Base-by-base conservation (phyloP, 2,888 invertebrate genomes). In the Alitta virens region DNA sequence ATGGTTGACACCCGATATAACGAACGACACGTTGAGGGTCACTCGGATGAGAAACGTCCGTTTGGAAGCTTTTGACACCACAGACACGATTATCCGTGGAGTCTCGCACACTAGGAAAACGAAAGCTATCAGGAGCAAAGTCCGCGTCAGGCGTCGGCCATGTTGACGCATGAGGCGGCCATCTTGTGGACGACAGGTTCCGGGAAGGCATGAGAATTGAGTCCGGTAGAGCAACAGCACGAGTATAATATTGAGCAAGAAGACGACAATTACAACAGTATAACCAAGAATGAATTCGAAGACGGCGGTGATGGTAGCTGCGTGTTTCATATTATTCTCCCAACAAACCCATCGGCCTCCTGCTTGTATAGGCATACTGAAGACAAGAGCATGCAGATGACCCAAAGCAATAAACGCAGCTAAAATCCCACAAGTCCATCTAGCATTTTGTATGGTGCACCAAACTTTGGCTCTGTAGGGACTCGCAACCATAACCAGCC, bases 51-150 rank as follows among this genome's bases (percentile, higher is more conserved):
- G n/a, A 14, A 56, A 43, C 14, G 66, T 66, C 26, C 65, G 24
- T 16, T 26, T 21, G 16, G 56, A 23, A 38, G 64, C 50, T 21
- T 49, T 42, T 23, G 46, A 40, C 5, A 66, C 21, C 18, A 65
- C 56, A 12, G 51, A 54, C 27, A 62, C 16, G 21, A 65, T 54
- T 16, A 62, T 65, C n/a, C 67, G 24, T 12, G 67, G 67, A 21
- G 65, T 67, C 51, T 67, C 67, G 42, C 67, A 65, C 24, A 65
- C 57, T 12, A 67, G n/a, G 42, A 67, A 67, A n/a, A 67, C 56
- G 25, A 63, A 14, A 12, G 64, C 67, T 2, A 67, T 57, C 21
- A 63, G 14, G 16, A 67, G 54, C 2, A 67, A 55, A 2, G 65
- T 67, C 7, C 63, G 14, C 2, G 67, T 67, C 26, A 67, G 60